A percentile compares a stretch with the other conserved stretches of the same genome.
Conservation (phyloP, 2,797 vertebrate species). For the Ataeniobius toweri region DNA sequence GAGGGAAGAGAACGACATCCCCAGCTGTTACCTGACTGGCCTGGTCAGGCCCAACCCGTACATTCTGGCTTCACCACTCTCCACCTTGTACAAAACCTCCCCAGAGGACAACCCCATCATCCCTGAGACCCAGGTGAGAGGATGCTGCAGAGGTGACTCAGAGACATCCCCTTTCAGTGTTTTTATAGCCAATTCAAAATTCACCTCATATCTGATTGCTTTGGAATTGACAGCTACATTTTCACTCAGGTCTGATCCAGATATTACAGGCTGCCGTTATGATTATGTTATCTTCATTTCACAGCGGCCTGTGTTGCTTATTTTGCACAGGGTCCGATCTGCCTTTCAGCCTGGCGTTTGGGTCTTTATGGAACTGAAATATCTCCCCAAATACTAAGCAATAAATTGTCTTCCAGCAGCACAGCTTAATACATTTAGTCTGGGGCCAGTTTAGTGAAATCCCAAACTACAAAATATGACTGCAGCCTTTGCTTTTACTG, state of each 20-base stretch:
- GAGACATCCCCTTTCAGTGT: neutral
- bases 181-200: constrained; percentile 37
- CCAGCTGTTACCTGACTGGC: constrained; percentile 93
- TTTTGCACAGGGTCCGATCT: constrained; percentile 51
- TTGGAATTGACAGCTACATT: constrained; percentile 35
- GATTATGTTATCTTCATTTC: constrained; percentile 55
- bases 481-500: constrained; percentile 38
- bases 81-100: constrained; percentile 92
- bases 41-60: constrained; percentile 90
- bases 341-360: constrained; percentile 57
- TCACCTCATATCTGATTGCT: constrained; percentile 25
- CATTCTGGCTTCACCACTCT: constrained; percentile 92
- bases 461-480: constrained; percentile 46
- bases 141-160: neutral
- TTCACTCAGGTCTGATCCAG: constrained; percentile 40
- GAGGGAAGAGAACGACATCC: constrained; percentile 93
- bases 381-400: constrained; percentile 63
- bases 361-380: constrained; percentile 62
- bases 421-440: constrained; percentile 63
- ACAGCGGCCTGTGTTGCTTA: constrained; percentile 32
- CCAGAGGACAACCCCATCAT: constrained; percentile 94
- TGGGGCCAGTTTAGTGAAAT: constrained; percentile 52
- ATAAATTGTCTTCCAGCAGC: constrained; percentile 62
- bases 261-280: constrained; percentile 25
- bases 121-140: constrained; percentile 95